A percentile compares a stretch with the other conserved stretches of the same genome.
Evolutionary conservation across 2,113 vertebrate genomes (phyloP).

Genomic region (Kobus ellipsiprymnus): DNA sequence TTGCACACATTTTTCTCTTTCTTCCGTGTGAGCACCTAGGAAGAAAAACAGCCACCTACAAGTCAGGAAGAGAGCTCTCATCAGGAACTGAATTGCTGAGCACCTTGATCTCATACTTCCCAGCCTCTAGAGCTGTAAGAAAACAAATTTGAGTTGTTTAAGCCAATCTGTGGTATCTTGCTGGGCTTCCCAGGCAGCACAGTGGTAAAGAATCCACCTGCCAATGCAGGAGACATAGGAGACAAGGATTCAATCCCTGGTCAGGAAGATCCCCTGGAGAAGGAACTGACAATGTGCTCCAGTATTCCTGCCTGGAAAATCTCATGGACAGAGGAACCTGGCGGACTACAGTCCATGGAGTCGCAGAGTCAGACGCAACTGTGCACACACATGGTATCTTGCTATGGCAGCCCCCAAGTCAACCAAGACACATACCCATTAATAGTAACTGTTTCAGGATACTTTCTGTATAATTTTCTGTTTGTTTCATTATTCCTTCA

Average conservation of each 20-base stretch:
- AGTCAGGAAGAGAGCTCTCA: background rate
- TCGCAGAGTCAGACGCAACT: background rate
- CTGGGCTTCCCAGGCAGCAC: background rate
- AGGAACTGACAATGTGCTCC: background rate
- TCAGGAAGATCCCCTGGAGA: background rate
- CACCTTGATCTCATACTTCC: background rate
- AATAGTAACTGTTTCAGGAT: background rate
- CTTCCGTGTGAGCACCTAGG: background rate
- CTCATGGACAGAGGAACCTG: background rate
- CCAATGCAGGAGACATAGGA: background rate
- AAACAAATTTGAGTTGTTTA: conserved; percentile 1
- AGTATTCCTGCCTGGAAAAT: background rate
- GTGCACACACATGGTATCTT: background rate
- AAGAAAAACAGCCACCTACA: background rate
- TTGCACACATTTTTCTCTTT: background rate
- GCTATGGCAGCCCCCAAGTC: background rate
- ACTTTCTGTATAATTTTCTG: background rate
- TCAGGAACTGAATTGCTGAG: background rate
- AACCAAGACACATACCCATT: background rate
- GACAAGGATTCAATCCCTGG: background rate
- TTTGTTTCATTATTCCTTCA: conserved; percentile 24
- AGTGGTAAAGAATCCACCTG: background rate
- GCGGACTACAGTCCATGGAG: background rate
- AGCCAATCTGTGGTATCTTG: background rate
- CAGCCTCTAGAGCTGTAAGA: background rate